Evolutionary conservation across 2,888 invertebrate genomes (phyloP).

Genomic region (Zaprionus obscuricornis): DNA sequence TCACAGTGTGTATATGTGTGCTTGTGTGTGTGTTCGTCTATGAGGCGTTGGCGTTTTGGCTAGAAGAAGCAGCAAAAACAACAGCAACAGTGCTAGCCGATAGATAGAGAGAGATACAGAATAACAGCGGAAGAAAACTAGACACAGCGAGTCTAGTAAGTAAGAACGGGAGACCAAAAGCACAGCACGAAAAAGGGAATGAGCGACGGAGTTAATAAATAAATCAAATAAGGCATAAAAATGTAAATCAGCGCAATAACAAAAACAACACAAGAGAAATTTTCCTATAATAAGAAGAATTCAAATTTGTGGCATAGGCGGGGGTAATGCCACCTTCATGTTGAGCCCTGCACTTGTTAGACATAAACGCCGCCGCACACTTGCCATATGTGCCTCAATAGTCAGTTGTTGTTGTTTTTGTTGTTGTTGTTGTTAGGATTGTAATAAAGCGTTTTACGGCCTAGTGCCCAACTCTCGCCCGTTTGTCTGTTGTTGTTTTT

Average conservation of each 20-base stretch:
- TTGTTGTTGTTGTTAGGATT: slow-evolving; percentile 29
- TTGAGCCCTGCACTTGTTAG: slow-evolving; percentile 48
- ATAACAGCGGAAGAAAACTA: slow-evolving; percentile 8
- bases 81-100: slow-evolving; percentile 13
- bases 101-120: slow-evolving; percentile 8
- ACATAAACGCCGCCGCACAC: slow-evolving; percentile 63
- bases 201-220: slow-evolving; percentile 55
- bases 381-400: slow-evolving; percentile 46
- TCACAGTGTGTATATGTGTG: slow-evolving; percentile 17
- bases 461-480: slow-evolving; percentile 5
- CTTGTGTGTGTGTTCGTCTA: slow-evolving; percentile 42
- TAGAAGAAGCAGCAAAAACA: slow-evolving; percentile 37
- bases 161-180: not conserved
- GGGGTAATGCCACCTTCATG: not conserved
- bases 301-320: slow-evolving; percentile 34
- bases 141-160: not conserved
- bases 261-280: slow-evolving; percentile 25
- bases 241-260: slow-evolving; percentile 42
- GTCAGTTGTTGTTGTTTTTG: slow-evolving; percentile 5
- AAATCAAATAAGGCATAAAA: slow-evolving; percentile 63
- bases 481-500: slow-evolving; percentile 60
- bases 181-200: slow-evolving; percentile 3
- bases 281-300: slow-evolving; percentile 36
- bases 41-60: slow-evolving; percentile 71
- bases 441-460: slow-evolving; percentile 75